These are phyloP conservation scores for Zaprionus africanus DNA, from an alignment of 1,140 invertebrate genomes.

Conservation along the genomic window DNA sequence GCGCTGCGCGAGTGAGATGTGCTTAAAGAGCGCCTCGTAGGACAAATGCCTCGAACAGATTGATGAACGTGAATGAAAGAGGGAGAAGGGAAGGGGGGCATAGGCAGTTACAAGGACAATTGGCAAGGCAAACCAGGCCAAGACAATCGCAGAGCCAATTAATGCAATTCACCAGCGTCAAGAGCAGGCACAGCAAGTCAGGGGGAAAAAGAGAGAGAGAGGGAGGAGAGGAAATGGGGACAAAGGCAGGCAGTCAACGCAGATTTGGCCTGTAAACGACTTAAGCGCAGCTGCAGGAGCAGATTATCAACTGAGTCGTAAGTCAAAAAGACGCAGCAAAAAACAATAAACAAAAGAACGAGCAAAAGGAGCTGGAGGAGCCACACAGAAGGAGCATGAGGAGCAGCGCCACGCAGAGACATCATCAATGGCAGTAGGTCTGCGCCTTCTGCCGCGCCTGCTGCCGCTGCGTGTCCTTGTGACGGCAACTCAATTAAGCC, in stretches of 20 bases:
- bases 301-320: constrained; percentile 57
- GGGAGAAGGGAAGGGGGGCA: background rate
- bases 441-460: constrained; percentile 30
- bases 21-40: constrained; percentile 18
- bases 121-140: constrained; percentile 10
- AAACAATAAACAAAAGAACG: constrained; percentile 5
- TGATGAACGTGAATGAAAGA: background rate
- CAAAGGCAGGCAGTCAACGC: constrained; percentile 13
- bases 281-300: constrained; percentile 55
- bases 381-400: too few relatives aligned
- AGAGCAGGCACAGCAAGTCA: background rate
- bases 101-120: background rate
- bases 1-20: background rate
- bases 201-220: background rate
- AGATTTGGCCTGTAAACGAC: constrained; percentile 58
- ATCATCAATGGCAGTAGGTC: constrained; percentile 54
- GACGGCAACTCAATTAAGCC: constrained; percentile 83
- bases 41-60: background rate
- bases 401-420: constrained; percentile 34
- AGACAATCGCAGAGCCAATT: constrained; percentile 31
- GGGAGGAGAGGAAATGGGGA: constrained; percentile 3
- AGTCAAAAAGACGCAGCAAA: constrained; percentile 26
- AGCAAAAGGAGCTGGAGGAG: constrained; percentile 5
- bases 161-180: constrained; percentile 36
- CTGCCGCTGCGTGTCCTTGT: constrained; percentile 60